phyloP scores from a whole-genome alignment of 2,113 vertebrate genomes.

The Dicentrarchus labrax region DNA sequence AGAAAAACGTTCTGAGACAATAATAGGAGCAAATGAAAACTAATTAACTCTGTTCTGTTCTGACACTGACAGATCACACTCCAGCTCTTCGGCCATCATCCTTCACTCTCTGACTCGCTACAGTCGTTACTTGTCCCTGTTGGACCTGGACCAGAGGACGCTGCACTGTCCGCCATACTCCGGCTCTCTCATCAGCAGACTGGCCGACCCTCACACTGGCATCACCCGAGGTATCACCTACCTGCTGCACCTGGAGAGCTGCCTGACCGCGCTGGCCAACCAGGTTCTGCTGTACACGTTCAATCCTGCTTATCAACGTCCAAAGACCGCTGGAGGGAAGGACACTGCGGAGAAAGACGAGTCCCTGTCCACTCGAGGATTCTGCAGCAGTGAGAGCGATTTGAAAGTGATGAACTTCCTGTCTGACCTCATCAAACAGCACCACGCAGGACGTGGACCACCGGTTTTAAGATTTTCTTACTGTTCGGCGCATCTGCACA shows the following conservation, averaged over 20 bases:
- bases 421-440: conserved; percentile 79
- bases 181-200: conserved; percentile 85
- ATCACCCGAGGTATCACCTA: conserved; percentile 92
- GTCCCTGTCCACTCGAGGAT: background rate
- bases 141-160: conserved; percentile 94
- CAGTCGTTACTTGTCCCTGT: conserved; percentile 90
- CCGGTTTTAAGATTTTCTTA: conserved; percentile 72
- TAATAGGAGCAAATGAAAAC: background rate
- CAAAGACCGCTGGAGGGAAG: conserved; percentile 59
- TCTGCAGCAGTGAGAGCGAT: conserved; percentile 56
- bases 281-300: conserved; percentile 92
- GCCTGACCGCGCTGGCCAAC: conserved; percentile 89
- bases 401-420: conserved; percentile 71
- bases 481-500: conserved; percentile 61
- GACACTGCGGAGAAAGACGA: conserved; percentile 42
- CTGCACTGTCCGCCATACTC: conserved; percentile 90
- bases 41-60: background rate
- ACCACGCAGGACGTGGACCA: conserved; percentile 54
- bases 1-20: background rate
- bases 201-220: conserved; percentile 88
- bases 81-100: conserved; percentile 73
- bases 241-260: conserved; percentile 90
- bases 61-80: conserved; percentile 76
- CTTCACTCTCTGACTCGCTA: conserved; percentile 89
- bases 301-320: conserved; percentile 81